Evolutionary conservation across 2,797 vertebrate species (phyloP), one percentile per base, ranked within the genome.

Genomic region (Enteromius treurensis): DNA sequence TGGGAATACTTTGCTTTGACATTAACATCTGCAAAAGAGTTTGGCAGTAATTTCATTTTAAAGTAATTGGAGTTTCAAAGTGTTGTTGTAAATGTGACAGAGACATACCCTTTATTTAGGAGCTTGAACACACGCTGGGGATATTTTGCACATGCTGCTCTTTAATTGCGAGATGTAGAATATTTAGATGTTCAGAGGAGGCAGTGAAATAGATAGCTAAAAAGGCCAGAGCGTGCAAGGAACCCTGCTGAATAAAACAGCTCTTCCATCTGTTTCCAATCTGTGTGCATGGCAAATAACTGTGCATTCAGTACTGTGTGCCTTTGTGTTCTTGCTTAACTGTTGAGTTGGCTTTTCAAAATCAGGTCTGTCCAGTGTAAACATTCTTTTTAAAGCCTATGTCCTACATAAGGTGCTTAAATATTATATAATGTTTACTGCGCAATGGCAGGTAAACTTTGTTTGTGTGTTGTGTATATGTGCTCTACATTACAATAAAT

Each of bases 21-120:
- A 51, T 55, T 37, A 82, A 87, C 88, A 87, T 89, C 88, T 89
- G 88, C 77, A 58, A 84, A 87, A 86, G 68, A 74, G 29, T 40
- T 86, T 74, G 40, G 40, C 40, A 40, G 40, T 40, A 40, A 40
- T 40, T 40, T 40, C 23, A 49, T 81, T 71, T 77, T 55, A 26
- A 69, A 67, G 78, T 77, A 86, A 77, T 47, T 69, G 45, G 40
- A 53, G 77, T 55, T 86, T 85, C 81, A 87, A 84, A 87, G 86
- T 6, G 34, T 21, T n/a, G 21, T 73, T 77, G 40, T 53, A 53
- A 68, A 65, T 79, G 34, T 85, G 77, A 79, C 8, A 45, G 15
- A 7, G 17, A n/a, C 51, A 70, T 29, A 42, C 73, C 40, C 55
- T 5, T 40, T 34, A 80, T 69, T 79, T 55, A 55, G 37, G 15